phyloP scores from a whole-genome alignment of 2,888 invertebrate species.

The Resseliella maxima region DNA sequence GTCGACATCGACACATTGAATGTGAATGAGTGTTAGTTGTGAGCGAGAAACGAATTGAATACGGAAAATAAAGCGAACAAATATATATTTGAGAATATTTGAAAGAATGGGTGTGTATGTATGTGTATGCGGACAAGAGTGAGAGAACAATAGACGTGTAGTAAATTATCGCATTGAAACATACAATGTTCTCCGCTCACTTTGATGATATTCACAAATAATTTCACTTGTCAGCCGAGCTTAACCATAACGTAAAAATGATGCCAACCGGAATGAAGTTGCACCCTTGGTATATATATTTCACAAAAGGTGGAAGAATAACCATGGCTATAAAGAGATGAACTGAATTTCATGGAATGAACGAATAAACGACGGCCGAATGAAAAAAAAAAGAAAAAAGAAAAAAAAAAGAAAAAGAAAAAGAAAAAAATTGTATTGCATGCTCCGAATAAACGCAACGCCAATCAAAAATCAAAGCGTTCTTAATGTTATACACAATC shows the following conservation, averaged over 20 bases:
- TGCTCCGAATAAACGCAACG: slow-evolving; percentile 43
- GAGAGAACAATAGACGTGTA: neutral
- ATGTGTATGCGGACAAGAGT: neutral
- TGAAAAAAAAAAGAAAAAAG: neutral
- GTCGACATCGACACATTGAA: neutral
- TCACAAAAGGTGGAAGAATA: slow-evolving; percentile 9
- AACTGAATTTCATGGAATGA: neutral
- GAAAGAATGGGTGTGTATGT: neutral
- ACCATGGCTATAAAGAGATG: neutral
- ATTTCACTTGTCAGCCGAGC: slow-evolving; percentile 49
- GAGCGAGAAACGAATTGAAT: neutral
- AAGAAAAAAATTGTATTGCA: slow-evolving; percentile 44
- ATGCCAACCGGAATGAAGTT: slow-evolving; percentile 39
- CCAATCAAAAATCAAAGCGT: slow-evolving; percentile 48
- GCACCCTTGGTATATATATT: neutral
- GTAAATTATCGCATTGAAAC: neutral
- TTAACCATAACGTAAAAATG: slow-evolving; percentile 9
- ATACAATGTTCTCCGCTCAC: neutral
- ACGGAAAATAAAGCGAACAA: neutral
- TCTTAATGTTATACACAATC: slow-evolving; percentile 9
- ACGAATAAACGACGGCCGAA: no score
- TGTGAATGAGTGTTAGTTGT: neutral
- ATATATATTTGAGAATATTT: no score
- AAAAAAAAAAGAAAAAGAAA: neutral
- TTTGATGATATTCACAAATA: slow-evolving; percentile 45